Conservation (phyloP, 2,113 vertebrate species). For the Anguilla japonica region DNA sequence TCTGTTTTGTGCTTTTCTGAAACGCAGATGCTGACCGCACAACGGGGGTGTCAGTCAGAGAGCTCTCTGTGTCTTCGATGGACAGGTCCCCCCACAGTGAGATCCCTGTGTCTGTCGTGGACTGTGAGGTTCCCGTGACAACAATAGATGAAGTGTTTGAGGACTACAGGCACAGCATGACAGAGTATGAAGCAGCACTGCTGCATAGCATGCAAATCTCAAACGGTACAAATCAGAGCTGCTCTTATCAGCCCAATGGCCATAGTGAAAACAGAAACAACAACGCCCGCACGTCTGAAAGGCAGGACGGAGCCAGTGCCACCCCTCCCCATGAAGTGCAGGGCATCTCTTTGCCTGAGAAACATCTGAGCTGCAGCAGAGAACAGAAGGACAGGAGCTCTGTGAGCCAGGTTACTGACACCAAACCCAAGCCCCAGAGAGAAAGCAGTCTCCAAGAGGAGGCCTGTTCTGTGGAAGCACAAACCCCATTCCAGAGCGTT, state of each 20-base stretch:
- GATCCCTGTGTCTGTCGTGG: conserved; percentile 52
- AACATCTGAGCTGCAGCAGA: background rate
- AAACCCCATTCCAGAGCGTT: conserved; percentile 15
- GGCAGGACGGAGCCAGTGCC: conserved; percentile 38
- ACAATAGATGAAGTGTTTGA: conserved; percentile 82
- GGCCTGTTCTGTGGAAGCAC: background rate
- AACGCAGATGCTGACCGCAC: conserved; percentile 61
- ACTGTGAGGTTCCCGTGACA: conserved; percentile 85
- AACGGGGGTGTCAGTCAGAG: conserved; percentile 29
- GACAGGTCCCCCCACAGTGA: conserved; percentile 29
- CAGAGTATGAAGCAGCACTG: conserved; percentile 43
- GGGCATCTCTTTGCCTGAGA: background rate
- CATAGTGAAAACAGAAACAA: conserved; percentile 73
- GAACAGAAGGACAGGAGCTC: background rate
- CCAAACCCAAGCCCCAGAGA: background rate
- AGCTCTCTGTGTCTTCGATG: conserved; percentile 49
- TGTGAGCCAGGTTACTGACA: background rate
- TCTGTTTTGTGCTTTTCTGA: background rate
- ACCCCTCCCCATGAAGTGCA: conserved; percentile 31
- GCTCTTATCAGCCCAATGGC: conserved; percentile 21
- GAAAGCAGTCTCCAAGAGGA: background rate
- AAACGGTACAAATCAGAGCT: conserved; percentile 37
- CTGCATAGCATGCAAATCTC: conserved; percentile 25
- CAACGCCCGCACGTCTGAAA: conserved; percentile 65
- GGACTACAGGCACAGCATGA: conserved; percentile 39